These are phyloP conservation scores for Amphiprion clarkii DNA, from an alignment of 2,797 vertebrate genomes.

Conservation along the genomic window DNA sequence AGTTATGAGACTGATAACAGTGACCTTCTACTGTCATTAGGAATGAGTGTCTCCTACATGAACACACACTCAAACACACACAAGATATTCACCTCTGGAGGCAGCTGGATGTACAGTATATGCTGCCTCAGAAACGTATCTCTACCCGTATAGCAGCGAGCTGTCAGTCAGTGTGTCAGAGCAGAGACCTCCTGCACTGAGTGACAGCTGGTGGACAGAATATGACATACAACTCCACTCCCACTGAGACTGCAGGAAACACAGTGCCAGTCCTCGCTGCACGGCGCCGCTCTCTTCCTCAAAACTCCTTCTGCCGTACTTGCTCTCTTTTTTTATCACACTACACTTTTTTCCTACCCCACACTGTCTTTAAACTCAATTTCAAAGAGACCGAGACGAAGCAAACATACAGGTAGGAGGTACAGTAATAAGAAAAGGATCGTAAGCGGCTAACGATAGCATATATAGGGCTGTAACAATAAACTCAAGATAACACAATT, in stretches of 20 bases:
- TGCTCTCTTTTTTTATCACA: not conserved
- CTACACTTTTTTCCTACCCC: not conserved
- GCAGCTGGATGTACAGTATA: constrained; percentile 37
- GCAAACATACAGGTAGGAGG: not conserved
- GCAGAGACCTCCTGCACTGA: constrained; percentile 64
- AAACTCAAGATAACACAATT: not conserved
- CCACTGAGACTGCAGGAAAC: constrained; percentile 58
- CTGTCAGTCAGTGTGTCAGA: constrained; percentile 65
- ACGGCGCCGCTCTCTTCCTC: constrained; percentile 2
- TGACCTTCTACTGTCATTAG: constrained; percentile 77
- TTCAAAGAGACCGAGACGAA: not conserved
- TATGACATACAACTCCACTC: constrained; percentile 68
- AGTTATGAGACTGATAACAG: constrained; percentile 58
- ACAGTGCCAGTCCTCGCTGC: constrained; percentile 16
- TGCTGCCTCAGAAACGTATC: constrained; percentile 18
- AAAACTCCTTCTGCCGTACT: constrained; percentile 16
- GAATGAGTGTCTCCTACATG: constrained; percentile 57
- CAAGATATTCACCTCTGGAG: constrained; percentile 39
- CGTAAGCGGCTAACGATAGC: not conserved
- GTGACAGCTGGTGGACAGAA: constrained; percentile 78
- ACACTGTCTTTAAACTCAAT: not conserved
- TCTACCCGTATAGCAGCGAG: constrained; percentile 34
- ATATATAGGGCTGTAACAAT: not conserved
- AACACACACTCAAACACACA: constrained; percentile 41
- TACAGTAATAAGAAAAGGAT: not conserved